Evolutionary conservation across 1,140 invertebrate genomes (phyloP).

Genomic region (Ectropis grisescens): DNA sequence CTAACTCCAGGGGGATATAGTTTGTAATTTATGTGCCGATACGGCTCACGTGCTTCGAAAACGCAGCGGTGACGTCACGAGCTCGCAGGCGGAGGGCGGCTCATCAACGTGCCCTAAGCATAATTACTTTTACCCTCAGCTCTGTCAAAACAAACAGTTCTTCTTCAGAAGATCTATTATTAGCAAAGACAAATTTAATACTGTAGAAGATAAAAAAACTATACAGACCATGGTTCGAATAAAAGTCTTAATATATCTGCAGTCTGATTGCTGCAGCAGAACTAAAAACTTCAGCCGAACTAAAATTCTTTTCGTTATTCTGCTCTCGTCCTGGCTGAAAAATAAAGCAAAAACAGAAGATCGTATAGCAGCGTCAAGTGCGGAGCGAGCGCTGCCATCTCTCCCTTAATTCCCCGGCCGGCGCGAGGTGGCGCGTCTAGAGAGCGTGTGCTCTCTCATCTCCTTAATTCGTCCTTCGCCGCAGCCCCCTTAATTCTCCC

Average conservation of each 20-base stretch:
- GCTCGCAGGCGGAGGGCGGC: conserved; percentile 19
- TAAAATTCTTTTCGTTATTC: no score
- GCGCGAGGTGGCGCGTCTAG: conserved; percentile 54
- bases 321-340: no score
- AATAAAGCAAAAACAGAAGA: not conserved
- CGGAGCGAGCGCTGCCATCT: conserved; percentile 3
- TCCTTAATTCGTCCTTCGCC: conserved; percentile 70
- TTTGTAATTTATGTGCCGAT: conserved; percentile 54
- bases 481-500: conserved; percentile 56
- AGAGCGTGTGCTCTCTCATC: conserved; percentile 67
- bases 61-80: conserved; percentile 48
- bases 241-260: no score
- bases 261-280: no score
- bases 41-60: conserved; percentile 52
- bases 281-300: no score
- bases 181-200: no score
- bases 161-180: no score
- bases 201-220: no score
- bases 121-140: no score
- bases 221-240: no score
- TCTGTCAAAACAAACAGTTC: no score
- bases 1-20: conserved; percentile 62
- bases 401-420: conserved; percentile 43
- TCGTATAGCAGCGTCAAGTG: conserved; percentile 3
- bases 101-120: not conserved